Evolutionary conservation across 2,113 vertebrate species (phyloP).

Genomic region (Tupaia tana): DNA sequence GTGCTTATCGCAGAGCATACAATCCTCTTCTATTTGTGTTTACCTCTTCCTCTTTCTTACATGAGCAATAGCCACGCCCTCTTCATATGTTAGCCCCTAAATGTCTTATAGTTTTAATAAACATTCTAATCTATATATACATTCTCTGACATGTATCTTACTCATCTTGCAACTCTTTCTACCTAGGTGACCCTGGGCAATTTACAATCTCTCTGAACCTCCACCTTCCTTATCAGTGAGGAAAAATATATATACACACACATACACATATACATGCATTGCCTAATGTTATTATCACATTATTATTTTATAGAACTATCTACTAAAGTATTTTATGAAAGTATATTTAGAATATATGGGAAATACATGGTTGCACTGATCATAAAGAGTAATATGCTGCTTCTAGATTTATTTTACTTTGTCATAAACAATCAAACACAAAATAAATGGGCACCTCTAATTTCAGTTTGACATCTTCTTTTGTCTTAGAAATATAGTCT

Average conservation of each 20-base stretch:
- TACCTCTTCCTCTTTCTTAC: not conserved
- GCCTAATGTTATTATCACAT: not conserved
- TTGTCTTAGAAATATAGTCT: slow-evolving; percentile 95
- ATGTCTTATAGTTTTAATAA: not conserved
- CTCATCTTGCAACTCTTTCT: not conserved
- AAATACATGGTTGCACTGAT: not conserved
- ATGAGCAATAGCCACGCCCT: not conserved
- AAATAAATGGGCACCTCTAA: slow-evolving; percentile 90
- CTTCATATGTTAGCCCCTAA: not conserved
- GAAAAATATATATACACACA: no score
- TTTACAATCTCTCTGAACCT: not conserved
- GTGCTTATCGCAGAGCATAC: not conserved
- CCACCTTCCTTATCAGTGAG: not conserved
- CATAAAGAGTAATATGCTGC: not conserved
- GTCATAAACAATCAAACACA: not conserved
- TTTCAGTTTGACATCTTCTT: slow-evolving; percentile 96
- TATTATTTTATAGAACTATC: not conserved
- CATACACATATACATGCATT: not conserved
- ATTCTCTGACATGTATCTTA: not conserved
- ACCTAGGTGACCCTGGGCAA: not conserved
- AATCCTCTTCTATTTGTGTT: not conserved
- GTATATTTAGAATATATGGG: not conserved
- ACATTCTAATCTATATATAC: not conserved
- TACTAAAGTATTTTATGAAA: not conserved
- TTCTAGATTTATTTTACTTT: slow-evolving; percentile 8